A percentile compares a stretch with the other conserved stretches of the same genome.
These are phyloP conservation scores for Pammene aurita DNA, from an alignment of 2,888 invertebrate genomes.

Conservation along the genomic window DNA sequence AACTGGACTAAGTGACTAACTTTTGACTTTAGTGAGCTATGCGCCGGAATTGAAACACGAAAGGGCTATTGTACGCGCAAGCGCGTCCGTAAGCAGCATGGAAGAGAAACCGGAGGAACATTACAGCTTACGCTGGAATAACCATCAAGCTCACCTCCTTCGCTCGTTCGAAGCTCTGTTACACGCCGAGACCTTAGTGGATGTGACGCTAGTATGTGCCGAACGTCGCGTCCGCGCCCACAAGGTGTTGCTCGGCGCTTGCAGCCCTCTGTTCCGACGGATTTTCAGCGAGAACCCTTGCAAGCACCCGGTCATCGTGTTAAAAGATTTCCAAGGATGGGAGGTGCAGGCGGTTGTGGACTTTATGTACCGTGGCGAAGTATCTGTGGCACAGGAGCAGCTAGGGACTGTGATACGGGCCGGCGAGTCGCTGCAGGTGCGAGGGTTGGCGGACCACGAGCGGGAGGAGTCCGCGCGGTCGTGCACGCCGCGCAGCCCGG, in stretches of 20 bases:
- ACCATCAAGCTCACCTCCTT: slow-evolving; percentile 94
- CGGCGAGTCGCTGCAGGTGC: slow-evolving; percentile 93
- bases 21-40: slow-evolving; percentile 32
- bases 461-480: slow-evolving; percentile 76
- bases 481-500: slow-evolving; percentile 74
- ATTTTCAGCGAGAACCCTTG: slow-evolving; percentile 96
- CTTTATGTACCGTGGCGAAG: slow-evolving; percentile 97
- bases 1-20: slow-evolving; percentile 36
- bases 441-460: slow-evolving; percentile 88
- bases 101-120: slow-evolving; percentile 87
- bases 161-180: slow-evolving; percentile 94
- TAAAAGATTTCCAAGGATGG: slow-evolving; percentile 95
- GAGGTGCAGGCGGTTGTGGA: slow-evolving; percentile 95
- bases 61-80: slow-evolving; percentile 67
- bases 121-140: slow-evolving; percentile 96
- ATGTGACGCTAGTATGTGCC: slow-evolving; percentile 94
- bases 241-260: slow-evolving; percentile 95
- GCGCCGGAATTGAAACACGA: slow-evolving; percentile 66
- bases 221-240: slow-evolving; percentile 94
- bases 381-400: slow-evolving; percentile 93
- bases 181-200: slow-evolving; percentile 93
- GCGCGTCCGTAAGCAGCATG: slow-evolving; percentile 56
- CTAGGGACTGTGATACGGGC: slow-evolving; percentile 92
- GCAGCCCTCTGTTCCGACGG: slow-evolving; percentile 93
- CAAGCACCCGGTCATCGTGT: slow-evolving; percentile 95